Conservation (phyloP, 2,888 invertebrate species). For the Rhopalosiphum nymphaeae region DNA sequence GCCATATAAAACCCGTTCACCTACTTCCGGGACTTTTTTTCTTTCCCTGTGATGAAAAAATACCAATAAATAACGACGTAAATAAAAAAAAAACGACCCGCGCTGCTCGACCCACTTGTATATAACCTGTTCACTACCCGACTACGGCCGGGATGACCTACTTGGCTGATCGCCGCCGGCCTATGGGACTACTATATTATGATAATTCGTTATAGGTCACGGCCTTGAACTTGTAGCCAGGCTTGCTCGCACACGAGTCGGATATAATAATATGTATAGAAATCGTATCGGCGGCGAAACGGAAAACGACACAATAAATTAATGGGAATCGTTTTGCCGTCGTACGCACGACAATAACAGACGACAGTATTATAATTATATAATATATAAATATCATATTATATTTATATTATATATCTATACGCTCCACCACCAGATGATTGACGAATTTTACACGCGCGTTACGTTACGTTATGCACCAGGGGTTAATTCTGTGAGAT, state of each 20-base stretch:
- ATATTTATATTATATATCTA: background rate
- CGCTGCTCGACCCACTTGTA: constrained; percentile 41
- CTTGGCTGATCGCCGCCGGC: background rate
- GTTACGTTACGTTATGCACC: background rate
- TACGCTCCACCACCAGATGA: background rate
- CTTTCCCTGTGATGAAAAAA: constrained; percentile 28
- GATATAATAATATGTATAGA: background rate
- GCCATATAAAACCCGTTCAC: constrained; percentile 44
- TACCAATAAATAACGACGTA: background rate
- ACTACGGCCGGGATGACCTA: constrained; percentile 37
- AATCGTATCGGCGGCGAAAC: background rate
- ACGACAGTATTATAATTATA: background rate
- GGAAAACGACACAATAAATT: background rate
- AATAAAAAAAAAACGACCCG: background rate
- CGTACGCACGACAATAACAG: background rate
- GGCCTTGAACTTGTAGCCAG: constrained; percentile 60
- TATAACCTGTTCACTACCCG: constrained; percentile 43
- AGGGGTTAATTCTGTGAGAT: background rate
- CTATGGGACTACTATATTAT: background rate
- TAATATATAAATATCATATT: background rate
- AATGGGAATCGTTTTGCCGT: background rate
- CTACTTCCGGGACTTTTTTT: constrained; percentile 44
- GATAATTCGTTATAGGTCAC: constrained; percentile 34
- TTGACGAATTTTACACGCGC: background rate
- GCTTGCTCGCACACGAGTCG: background rate